phyloP scores from a whole-genome alignment of 2,888 invertebrate genomes.

The Hirtodrosophila histrioides region DNA sequence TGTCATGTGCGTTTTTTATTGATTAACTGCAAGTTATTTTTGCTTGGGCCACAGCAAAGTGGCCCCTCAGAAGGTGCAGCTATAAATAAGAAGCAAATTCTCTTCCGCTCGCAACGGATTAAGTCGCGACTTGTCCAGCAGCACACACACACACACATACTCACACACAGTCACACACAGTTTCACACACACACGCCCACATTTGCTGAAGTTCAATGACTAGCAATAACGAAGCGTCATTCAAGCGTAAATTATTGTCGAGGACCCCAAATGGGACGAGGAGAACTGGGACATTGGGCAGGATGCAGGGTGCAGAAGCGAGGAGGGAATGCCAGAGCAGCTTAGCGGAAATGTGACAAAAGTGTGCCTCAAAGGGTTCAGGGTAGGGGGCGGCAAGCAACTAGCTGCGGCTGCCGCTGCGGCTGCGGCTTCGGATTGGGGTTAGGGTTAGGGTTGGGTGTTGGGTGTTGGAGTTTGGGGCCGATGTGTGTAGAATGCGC shows the following conservation, averaged over 20 bases:
- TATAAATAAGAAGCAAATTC: constrained; percentile 49
- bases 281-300: constrained; percentile 7
- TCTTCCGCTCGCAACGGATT: constrained; percentile 36
- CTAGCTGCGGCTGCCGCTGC: constrained; percentile 7
- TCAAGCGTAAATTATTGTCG: constrained; percentile 71
- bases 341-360: constrained; percentile 53
- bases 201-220: constrained; percentile 74
- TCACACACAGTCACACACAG: constrained; percentile 4
- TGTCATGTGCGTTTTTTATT: constrained; percentile 31
- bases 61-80: constrained; percentile 37
- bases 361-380: constrained; percentile 41
- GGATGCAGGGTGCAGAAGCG: background rate
- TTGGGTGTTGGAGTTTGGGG: background rate
- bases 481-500: constrained; percentile 31
- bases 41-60: constrained; percentile 13
- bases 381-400: background rate
- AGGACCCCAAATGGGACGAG: constrained; percentile 39
- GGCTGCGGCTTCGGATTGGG: constrained; percentile 2
- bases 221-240: constrained; percentile 63
- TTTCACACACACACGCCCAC: background rate
- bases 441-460: background rate
- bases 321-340: constrained; percentile 21
- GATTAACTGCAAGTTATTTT: constrained; percentile 54
- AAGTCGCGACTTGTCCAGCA: constrained; percentile 38
- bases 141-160: constrained; percentile 11